Conservation (phyloP, 2,797 vertebrate species). For the Anas bernieri region DNA sequence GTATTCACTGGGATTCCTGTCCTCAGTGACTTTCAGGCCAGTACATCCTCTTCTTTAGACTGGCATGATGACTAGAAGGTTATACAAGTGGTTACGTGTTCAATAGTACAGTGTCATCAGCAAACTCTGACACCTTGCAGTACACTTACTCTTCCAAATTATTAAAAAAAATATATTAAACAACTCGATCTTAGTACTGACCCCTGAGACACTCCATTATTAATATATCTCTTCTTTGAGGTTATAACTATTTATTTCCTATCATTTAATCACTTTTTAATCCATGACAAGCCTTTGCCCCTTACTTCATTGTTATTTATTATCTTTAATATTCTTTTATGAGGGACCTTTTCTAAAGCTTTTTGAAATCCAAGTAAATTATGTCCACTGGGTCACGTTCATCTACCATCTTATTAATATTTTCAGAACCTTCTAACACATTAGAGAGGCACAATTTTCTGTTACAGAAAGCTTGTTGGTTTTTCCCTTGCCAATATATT, state of each 20-base stretch:
- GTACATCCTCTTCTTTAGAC: not conserved
- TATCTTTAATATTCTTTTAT: conserved; percentile 78
- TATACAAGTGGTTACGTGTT: not conserved
- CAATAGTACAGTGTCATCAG: not conserved
- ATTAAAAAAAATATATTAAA: conserved; percentile 66
- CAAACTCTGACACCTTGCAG: conserved; percentile 44
- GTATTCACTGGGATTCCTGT: not conserved
- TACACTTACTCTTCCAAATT: conserved; percentile 40
- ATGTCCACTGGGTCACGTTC: conserved; percentile 68
- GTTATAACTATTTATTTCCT: conserved; percentile 73
- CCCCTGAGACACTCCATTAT: conserved; percentile 54
- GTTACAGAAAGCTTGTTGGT: not conserved
- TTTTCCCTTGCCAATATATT: not conserved
- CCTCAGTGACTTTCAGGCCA: not conserved
- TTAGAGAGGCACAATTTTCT: conserved; percentile 29
- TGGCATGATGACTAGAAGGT: not conserved
- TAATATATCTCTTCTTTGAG: conserved; percentile 71
- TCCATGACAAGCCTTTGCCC: conserved; percentile 70
- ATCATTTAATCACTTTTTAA: conserved; percentile 76
- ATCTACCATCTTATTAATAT: conserved; percentile 67
- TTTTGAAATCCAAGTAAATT: conserved; percentile 73
- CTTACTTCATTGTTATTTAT: conserved; percentile 77
- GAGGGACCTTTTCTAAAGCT: conserved; percentile 71
- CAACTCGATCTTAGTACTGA: conserved; percentile 23
- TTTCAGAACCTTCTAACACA: conserved; percentile 61